Evolutionary conservation across 2,113 vertebrate species (phyloP).

Genomic region (Orthonyx spaldingii): DNA sequence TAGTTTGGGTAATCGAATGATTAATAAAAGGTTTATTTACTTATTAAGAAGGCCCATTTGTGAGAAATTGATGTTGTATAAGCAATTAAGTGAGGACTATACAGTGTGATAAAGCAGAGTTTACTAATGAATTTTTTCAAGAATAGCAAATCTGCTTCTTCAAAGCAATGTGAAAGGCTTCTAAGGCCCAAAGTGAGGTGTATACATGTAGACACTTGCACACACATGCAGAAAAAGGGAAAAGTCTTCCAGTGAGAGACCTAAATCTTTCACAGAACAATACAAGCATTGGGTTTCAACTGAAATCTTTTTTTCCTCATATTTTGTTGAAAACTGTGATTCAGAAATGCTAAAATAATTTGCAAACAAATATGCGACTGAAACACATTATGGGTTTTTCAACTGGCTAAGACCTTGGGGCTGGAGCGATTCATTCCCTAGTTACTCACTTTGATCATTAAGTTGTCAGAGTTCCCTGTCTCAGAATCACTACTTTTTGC

Average conservation of each 20-base stretch:
- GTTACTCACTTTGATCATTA: background rate
- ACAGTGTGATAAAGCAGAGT: background rate
- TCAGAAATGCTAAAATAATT: background rate
- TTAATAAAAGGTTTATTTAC: background rate
- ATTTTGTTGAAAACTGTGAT: background rate
- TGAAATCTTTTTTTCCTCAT: background rate
- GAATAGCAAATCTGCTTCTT: background rate
- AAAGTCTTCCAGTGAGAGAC: background rate
- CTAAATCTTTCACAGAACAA: background rate
- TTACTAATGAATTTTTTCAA: background rate
- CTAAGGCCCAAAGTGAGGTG: background rate
- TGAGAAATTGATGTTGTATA: background rate
- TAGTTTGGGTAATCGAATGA: background rate
- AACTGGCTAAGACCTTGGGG: background rate
- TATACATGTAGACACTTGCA: no score
- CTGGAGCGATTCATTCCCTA: background rate
- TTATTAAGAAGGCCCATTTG: background rate
- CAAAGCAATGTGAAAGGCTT: background rate
- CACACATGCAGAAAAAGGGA: background rate
- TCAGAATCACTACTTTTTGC: background rate
- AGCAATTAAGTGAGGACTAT: background rate
- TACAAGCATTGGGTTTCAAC: background rate
- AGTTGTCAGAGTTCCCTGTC: background rate
- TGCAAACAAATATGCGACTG: background rate
- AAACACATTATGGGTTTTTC: background rate